Percentiles rank a stretch among this genome's conserved stretches.
Evolutionary conservation across 2,888 invertebrate species (phyloP).

Genomic region (Pardosa pseudoannulata): DNA sequence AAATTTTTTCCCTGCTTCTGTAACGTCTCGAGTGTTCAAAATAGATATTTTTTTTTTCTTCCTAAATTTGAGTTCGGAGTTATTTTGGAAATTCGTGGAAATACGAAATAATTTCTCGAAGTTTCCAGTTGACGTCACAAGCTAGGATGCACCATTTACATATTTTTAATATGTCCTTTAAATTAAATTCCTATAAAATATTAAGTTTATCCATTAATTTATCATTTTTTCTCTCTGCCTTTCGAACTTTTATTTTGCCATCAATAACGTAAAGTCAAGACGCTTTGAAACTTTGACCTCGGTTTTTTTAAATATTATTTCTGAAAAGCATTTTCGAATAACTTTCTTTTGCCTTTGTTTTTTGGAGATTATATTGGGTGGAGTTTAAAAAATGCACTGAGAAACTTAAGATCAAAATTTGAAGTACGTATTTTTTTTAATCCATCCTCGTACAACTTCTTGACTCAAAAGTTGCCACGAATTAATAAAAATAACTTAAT

Average conservation of each 20-base stretch:
- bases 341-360: not conserved
- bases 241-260: not conserved
- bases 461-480: not conserved
- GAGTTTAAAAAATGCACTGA: not conserved
- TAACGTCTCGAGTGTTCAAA: conserved; percentile 41
- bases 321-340: not conserved
- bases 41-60: conserved; percentile 61
- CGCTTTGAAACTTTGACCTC: not conserved
- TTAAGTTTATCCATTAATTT: conserved; percentile 52
- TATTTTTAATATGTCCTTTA: conserved; percentile 66
- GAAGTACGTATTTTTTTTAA: not conserved
- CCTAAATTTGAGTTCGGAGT: conserved; percentile 25
- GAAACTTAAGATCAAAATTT: not conserved
- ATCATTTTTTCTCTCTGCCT: not conserved
- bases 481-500: not conserved
- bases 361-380: not conserved
- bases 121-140: not conserved
- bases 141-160: conserved; percentile 34
- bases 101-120: conserved; percentile 41
- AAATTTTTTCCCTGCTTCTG: conserved; percentile 6
- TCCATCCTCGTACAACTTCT: not conserved
- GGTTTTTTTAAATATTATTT: not conserved
- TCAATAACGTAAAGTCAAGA: not conserved
- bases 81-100: conserved; percentile 40
- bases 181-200: conserved; percentile 63